Base-by-base conservation (phyloP, 2,113 vertebrate genomes). In the Tapirus terrestris region DNA sequence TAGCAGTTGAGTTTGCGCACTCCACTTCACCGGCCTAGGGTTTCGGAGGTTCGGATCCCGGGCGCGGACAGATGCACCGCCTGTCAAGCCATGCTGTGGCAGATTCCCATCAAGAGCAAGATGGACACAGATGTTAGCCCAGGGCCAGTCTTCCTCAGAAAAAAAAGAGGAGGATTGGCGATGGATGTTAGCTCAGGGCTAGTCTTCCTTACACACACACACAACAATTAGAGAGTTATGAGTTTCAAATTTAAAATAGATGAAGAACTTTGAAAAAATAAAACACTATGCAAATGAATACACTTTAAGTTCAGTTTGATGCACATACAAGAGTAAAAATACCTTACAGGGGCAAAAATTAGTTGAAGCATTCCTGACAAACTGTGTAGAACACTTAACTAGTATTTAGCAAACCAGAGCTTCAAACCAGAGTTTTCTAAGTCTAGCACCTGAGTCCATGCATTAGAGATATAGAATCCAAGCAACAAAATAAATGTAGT, bases 361-460 rank as follows among this genome's bases (percentile, higher is more conserved):
- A 72, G 3, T 25, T 53, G 88, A 83, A 33, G 4, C 8, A 73
- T 65, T 39, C 39, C 39, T 39, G 20, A 89, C 16, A 20, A 77
- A 43, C 1, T 17, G 43, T 5, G 5, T 3, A 23, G 39, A 53
- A 13, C 1, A 31, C 3, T 10, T 21, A 70, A 36, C 2, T 63
- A 53, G 33, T 17, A 27, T 36, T 82, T 82, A 82, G 21, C 43
- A 88, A 95, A 58, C 31, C 23, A 84, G 21, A 84, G 68, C 36
- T 85, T 53, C 17, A 81, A 65, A 39, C 20, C 60, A 80, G 45
- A 84, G 17, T 23, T 75, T 67, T 68, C 60, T 51, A 21, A 23
- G 48, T 21, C 48, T 8, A 79, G 36, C 76, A 5, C 3, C 33
- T n/a, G 8, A 80, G 7, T 23, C 63, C 53, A 63, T 39, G 63